Percentiles rank a stretch among this genome's conserved stretches.
Evolutionary conservation across 1,140 invertebrate genomes (phyloP).

Genomic region (Ruditapes philippinarum): DNA sequence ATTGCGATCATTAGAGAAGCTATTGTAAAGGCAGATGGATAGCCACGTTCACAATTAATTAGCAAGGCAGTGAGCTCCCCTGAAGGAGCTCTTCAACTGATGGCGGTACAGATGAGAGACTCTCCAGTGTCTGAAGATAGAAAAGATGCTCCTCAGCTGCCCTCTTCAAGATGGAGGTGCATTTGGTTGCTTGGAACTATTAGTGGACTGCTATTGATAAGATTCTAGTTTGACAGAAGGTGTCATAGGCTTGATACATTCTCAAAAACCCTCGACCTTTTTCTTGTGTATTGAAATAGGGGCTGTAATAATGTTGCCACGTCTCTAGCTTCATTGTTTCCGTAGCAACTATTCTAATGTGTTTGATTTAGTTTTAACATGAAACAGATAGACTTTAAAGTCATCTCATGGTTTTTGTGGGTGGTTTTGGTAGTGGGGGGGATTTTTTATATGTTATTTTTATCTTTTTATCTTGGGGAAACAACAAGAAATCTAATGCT

Average conservation of each 20-base stretch:
- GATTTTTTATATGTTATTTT: no score
- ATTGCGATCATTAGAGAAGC: conserved; percentile 50
- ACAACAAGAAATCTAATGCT: no score
- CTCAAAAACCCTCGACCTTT: conserved; percentile 54
- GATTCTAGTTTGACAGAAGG: conserved; percentile 58
- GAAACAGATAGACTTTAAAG: background rate
- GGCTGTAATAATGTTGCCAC: conserved; percentile 3
- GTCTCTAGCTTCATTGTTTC: background rate
- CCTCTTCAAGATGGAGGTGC: conserved; percentile 67
- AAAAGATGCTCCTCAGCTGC: conserved; percentile 69
- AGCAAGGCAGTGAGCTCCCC: conserved; percentile 56
- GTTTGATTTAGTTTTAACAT: background rate
- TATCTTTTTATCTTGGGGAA: no score
- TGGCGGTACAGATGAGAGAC: conserved; percentile 65
- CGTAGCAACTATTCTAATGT: background rate
- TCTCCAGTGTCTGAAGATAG: conserved; percentile 67
- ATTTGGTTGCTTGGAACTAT: conserved; percentile 68
- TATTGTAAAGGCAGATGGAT: conserved; percentile 63
- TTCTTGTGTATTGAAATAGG: conserved; percentile 33
- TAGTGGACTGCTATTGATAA: conserved; percentile 60
- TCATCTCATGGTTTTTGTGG: background rate
- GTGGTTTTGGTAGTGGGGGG: background rate
- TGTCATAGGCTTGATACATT: conserved; percentile 64
- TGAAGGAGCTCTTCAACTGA: conserved; percentile 63
- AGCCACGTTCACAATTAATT: conserved; percentile 62